Evolutionary conservation across 2,113 vertebrate genomes (phyloP).

Genomic region (Cettia cetti): DNA sequence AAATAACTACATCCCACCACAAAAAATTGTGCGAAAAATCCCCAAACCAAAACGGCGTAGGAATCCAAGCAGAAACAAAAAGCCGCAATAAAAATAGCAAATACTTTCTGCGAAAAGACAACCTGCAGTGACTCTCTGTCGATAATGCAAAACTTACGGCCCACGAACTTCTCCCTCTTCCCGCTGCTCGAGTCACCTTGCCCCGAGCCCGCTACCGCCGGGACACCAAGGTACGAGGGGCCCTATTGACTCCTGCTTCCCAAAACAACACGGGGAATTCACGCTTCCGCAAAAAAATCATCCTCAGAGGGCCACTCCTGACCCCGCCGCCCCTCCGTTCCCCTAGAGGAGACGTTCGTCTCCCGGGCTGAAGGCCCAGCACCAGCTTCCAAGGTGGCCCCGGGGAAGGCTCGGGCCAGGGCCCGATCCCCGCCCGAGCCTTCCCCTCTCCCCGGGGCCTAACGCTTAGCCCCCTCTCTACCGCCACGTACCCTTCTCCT

Average conservation of each 20-base stretch:
- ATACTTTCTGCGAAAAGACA: accelerated
- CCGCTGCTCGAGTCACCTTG: constrained; percentile 17
- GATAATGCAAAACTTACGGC: accelerated
- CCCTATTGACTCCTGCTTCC: accelerated
- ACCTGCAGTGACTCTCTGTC: accelerated
- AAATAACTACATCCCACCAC: not conserved
- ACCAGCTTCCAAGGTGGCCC: not conserved
- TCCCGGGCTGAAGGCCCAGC: not conserved
- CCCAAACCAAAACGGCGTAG: not conserved
- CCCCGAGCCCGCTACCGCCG: not conserved
- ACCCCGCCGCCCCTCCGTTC: not conserved
- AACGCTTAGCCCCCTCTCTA: accelerated
- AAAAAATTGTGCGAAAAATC: not conserved
- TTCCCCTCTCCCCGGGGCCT: accelerated
- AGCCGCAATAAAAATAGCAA: accelerated
- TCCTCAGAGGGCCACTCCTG: accelerated
- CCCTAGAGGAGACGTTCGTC: not conserved
- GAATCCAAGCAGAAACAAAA: not conserved
- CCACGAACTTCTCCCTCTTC: not conserved
- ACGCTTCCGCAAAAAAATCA: accelerated
- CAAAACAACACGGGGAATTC: accelerated
- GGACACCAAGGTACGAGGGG: accelerated
- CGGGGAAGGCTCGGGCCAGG: accelerated
- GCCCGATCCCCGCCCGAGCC: accelerated
- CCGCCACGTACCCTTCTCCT: constrained; percentile 77